Conservation (phyloP, 1,140 invertebrate species). For the Polypedilum vanderplanki region DNA sequence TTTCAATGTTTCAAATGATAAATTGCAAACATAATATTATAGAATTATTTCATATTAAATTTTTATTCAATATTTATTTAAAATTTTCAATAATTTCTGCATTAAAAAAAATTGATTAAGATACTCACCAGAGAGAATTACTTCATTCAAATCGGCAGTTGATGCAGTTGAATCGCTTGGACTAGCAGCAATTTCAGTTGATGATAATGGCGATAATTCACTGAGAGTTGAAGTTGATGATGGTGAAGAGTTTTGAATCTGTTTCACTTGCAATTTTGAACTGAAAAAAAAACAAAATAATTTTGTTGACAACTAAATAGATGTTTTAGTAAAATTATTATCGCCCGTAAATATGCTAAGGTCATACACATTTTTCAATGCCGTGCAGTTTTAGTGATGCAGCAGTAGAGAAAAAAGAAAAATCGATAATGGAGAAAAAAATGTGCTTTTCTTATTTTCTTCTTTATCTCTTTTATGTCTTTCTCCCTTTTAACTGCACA, state of each 20-base stretch:
- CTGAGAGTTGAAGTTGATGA: conserved; percentile 5
- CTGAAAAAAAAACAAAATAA: background rate
- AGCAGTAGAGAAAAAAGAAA: background rate
- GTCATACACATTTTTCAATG: background rate
- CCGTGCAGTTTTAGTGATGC: background rate
- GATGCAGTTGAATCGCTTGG: background rate
- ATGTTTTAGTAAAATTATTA: background rate
- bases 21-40: too few relatives aligned
- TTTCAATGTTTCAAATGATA: too few relatives aligned
- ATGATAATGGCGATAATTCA: conserved; percentile 18
- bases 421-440: background rate
- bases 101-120: too few relatives aligned
- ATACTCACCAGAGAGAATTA: background rate
- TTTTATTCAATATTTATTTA: too few relatives aligned
- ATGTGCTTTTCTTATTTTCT: background rate
- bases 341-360: background rate
- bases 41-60: too few relatives aligned
- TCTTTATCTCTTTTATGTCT: background rate
- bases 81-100: too few relatives aligned
- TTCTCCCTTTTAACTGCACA: background rate
- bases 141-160: background rate
- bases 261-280: conserved; percentile 19
- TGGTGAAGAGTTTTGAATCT: background rate
- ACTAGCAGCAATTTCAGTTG: background rate
- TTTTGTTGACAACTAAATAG: background rate